Base-by-base conservation (phyloP, 2,113 vertebrate species). In the Sander vitreus region DNA sequence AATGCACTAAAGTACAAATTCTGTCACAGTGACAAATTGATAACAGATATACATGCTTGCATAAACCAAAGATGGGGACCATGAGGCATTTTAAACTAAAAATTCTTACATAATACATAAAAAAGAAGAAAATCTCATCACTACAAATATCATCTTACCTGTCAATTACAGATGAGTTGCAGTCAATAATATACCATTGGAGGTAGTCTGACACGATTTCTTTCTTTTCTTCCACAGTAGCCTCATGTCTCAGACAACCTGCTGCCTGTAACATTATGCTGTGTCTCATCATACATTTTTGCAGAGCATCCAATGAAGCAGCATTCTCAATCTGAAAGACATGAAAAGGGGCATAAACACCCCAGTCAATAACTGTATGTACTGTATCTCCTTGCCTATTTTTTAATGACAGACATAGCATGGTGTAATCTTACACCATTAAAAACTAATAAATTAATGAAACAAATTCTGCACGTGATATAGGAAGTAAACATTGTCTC, bases 241-340 rank as follows among this genome's bases (percentile, higher is more conserved):
- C 33, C 1, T 6, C 33, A 36, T 1, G 33, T 36, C 33, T 36
- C 33, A 36, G 33, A 36, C 33, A 36, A 36, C 33, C 33, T 36
- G 33, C 33, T 36, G 33, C 63, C 71, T 75, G 72, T 45, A 68
- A 50, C 71, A 75, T 59, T 60, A 71, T 75, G 63, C 54, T 75
- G 55, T 75, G 55, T 81, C 47, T 81, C 23, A 69, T 69, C 33
- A 47, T 55, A 13, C 63, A 54, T 43, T 81, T 64, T 45, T 11
- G 45, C 9, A 75, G 63, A 47, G n/a, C 63, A 74, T 81, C 79
- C 39, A 59, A 2, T 43, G 76, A 39, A 45, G 66, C n/a, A 58
- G 63, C 54, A 68, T 69, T 81, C 6, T 81, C 71, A 54, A 69
- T 81, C 71, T 75, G 55, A 81, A 75, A 69, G 33, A 68, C 47